A percentile compares a stretch with the other conserved stretches of the same genome.
Evolutionary conservation across 2,797 vertebrate genomes (phyloP).

Genomic region (Hylomyscus alleni): DNA sequence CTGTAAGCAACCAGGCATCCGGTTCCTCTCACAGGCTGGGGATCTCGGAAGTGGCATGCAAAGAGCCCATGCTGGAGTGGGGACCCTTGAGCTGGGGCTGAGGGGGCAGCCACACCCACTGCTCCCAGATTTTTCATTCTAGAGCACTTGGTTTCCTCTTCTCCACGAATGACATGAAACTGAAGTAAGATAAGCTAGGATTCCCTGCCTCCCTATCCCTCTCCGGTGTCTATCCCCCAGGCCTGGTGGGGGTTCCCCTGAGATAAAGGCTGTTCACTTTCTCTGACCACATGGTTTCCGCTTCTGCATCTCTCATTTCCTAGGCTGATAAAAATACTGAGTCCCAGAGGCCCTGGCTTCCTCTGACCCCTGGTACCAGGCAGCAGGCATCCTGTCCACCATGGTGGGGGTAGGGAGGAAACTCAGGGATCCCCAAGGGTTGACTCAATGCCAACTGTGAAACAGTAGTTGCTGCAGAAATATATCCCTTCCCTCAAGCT

Average conservation of each 20-base stretch:
- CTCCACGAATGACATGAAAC: conserved; percentile 29
- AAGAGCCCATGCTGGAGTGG: conserved; percentile 45
- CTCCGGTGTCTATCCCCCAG: conserved; percentile 75
- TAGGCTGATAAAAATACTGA: conserved; percentile 85
- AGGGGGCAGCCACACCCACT: background rate
- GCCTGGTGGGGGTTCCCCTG: conserved; percentile 82
- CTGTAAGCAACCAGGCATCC: conserved; percentile 72
- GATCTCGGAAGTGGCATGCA: conserved; percentile 82
- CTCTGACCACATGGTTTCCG: conserved; percentile 85
- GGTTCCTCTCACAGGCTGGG: conserved; percentile 76
- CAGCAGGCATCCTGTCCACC: conserved; percentile 79
- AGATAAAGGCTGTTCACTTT: conserved; percentile 83
- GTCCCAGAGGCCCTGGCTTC: conserved; percentile 82
- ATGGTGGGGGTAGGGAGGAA: conserved; percentile 20
- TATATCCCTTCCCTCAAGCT: background rate
- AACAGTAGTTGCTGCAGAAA: background rate
- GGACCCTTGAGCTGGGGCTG: background rate
- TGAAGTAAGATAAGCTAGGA: background rate
- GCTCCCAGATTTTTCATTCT: background rate
- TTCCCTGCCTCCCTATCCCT: background rate
- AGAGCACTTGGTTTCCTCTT: background rate
- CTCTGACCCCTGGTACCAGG: conserved; percentile 75
- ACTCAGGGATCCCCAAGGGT: conserved; percentile 66
- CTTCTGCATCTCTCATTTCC: conserved; percentile 80
- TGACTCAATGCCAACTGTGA: conserved; percentile 60